Conservation (phyloP, 2,113 vertebrate species). For the Microcebus murinus region DNA sequence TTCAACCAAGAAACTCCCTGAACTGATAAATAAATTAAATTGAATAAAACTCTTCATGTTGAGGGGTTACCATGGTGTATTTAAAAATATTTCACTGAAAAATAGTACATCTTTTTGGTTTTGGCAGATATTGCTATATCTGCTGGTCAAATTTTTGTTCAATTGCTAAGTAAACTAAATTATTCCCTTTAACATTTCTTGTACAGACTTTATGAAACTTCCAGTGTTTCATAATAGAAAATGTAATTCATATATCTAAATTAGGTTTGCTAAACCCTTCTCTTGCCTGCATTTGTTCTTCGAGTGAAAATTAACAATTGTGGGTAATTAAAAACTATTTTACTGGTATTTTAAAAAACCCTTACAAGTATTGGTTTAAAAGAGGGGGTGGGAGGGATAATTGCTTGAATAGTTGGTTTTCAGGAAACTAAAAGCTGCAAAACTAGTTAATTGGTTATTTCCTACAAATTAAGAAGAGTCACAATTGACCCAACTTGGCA, state of each 20-base stretch:
- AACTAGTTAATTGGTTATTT: constrained; percentile 43
- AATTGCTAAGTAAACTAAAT: background rate
- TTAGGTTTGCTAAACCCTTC: background rate
- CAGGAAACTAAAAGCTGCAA: background rate
- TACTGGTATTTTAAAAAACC: background rate
- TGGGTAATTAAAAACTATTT: constrained; percentile 34
- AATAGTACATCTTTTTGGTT: background rate
- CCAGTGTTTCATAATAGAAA: background rate
- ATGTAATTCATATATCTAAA: constrained; percentile 11
- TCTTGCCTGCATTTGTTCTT: constrained; percentile 5
- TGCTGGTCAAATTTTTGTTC: background rate
- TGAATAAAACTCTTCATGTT: no score
- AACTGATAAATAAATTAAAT: no score
- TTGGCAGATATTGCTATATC: background rate
- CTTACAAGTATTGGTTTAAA: constrained; percentile 39
- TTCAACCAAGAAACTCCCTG: no score
- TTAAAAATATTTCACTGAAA: no score
- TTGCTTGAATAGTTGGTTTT: constrained; percentile 28
- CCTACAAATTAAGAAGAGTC: constrained; percentile 43
- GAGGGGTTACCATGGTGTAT: no score
- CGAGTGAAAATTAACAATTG: constrained; percentile 9
- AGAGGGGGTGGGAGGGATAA: background rate
- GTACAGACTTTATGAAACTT: background rate
- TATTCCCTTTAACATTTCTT: background rate
- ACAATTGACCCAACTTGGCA: background rate